These are phyloP conservation scores for Pachypsylla venusta DNA, from an alignment of 1,140 invertebrate genomes.

Conservation along the genomic window DNA sequence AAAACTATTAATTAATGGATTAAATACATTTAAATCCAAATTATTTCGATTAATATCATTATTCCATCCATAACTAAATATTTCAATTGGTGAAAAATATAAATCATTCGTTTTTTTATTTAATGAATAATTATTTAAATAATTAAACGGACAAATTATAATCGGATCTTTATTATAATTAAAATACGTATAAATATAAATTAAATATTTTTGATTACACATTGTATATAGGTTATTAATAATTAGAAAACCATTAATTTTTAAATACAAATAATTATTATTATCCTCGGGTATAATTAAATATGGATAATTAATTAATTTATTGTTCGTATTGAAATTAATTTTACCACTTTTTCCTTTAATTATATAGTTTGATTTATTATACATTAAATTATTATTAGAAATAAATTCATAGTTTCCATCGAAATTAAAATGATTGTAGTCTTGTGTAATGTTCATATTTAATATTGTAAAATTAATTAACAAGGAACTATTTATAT, in stretches of 20 bases:
- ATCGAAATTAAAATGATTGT: constrained; percentile 62
- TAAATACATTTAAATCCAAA: constrained; percentile 19
- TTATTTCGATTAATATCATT: background rate
- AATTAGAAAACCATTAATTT: constrained; percentile 40
- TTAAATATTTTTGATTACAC: background rate
- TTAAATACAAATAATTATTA: constrained; percentile 52
- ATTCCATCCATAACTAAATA: constrained; percentile 2
- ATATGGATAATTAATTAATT: constrained; percentile 55
- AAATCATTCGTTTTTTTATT: no score
- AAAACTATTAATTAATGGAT: constrained; percentile 37
- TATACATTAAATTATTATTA: no score
- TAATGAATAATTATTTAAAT: no score
- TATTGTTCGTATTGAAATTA: constrained; percentile 49
- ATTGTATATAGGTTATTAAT: background rate
- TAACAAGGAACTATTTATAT: constrained; percentile 49
- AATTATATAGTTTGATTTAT: background rate
- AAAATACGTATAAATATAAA: background rate
- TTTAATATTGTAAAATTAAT: constrained; percentile 54
- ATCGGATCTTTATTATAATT: constrained; percentile 32
- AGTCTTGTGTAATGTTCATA: constrained; percentile 71
- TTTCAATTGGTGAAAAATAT: background rate
- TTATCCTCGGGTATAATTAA: constrained; percentile 56
- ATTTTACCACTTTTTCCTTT: constrained; percentile 57
- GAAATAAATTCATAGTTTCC: constrained; percentile 34
- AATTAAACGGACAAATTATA: constrained; percentile 45